phyloP scores from a whole-genome alignment of 2,797 vertebrate genomes.

The Paedocypris micromegethes region DNA sequence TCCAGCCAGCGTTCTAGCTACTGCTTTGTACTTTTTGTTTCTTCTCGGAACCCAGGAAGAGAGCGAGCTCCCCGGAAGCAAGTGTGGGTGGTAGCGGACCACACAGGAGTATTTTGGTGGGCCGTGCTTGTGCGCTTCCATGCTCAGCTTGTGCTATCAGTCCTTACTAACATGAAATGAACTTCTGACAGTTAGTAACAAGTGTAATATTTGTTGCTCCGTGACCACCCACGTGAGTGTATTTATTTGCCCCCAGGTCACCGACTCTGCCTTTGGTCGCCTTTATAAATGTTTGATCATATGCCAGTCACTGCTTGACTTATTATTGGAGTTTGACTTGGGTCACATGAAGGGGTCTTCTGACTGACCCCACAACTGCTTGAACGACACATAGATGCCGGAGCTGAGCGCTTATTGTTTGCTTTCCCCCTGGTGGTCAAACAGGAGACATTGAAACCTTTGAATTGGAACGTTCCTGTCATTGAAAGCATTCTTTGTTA shows the following conservation, averaged over 20 bases:
- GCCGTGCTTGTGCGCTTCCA: slow-evolving; percentile 39
- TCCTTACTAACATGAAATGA: slow-evolving; percentile 57
- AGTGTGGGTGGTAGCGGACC: slow-evolving; percentile 71
- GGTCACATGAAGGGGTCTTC: background rate
- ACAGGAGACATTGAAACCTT: slow-evolving; percentile 1
- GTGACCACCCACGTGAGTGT: slow-evolving; percentile 63
- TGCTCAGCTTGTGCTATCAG: slow-evolving; percentile 44
- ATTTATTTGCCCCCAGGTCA: slow-evolving; percentile 33
- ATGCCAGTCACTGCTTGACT: slow-evolving; percentile 4
- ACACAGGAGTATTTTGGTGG: slow-evolving; percentile 64
- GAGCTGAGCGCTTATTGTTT: slow-evolving; percentile 42
- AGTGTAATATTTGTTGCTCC: slow-evolving; percentile 62
- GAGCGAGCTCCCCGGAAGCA: slow-evolving; percentile 62
- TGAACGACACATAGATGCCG: slow-evolving; percentile 23
- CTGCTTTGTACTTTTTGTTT: slow-evolving; percentile 56
- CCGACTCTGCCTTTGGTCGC: slow-evolving; percentile 1
- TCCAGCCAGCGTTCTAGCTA: slow-evolving; percentile 64
- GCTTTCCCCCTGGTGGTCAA: slow-evolving; percentile 53
- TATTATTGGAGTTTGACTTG: background rate
- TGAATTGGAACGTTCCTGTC: no score
- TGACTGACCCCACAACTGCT: slow-evolving; percentile 29
- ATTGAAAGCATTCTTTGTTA: no score
- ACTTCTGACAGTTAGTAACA: slow-evolving; percentile 56
- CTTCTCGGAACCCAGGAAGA: slow-evolving; percentile 57
- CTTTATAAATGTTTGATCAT: slow-evolving; percentile 8